Evolutionary conservation across 92 coral and sea anemone species (phyloP), one percentile per base, ranked within the genome.

Genomic region (Porites divaricata): DNA sequence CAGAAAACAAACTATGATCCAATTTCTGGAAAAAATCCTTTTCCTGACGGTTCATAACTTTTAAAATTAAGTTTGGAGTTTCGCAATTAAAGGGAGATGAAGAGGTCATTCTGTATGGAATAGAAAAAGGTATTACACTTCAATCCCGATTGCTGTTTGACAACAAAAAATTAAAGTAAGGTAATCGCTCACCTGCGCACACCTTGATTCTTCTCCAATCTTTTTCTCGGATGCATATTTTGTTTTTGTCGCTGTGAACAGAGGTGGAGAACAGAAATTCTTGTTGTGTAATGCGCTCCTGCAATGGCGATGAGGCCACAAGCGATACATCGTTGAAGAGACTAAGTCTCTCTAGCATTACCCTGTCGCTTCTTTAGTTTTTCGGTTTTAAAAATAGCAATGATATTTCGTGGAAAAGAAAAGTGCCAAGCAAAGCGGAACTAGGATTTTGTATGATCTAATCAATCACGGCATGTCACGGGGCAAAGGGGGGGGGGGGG

Each of bases 151-250:
- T 35, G 45, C 4, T 35, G 45, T 35, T 35, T 35, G 45, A 35
- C 45, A 35, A 35, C 45, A 35, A 35, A 53, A 53, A 54, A 54
- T 15, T 69, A 73, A 48, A 23, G 11, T 20, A 65, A 22, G 49
- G 19, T 10, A n/a, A 19, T 19, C 6, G 71, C 82, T 65, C 65
- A 62, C 82, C 82, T 49, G 50, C n/a, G 63, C n/a, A 64, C 65
- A 71, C 59, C 51, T 78, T 65, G 63, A 12, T 15, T 6, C 14
- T n/a, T 10, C 52, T 49, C 9, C 35, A 1, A 51, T 49, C 22
- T 58, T 9, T 67, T 23, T 48, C 72, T 49, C 63, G 3, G 59
- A 13, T 20, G 48, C 19, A 48, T 77, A 9, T 23, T 9, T 48
- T 19, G 35, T 56, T 6, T 64, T 65, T 51, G 82, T 65, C 19